Evolutionary conservation across 2,113 vertebrate genomes (phyloP).

Genomic region (Aptenodytes forsteri): DNA sequence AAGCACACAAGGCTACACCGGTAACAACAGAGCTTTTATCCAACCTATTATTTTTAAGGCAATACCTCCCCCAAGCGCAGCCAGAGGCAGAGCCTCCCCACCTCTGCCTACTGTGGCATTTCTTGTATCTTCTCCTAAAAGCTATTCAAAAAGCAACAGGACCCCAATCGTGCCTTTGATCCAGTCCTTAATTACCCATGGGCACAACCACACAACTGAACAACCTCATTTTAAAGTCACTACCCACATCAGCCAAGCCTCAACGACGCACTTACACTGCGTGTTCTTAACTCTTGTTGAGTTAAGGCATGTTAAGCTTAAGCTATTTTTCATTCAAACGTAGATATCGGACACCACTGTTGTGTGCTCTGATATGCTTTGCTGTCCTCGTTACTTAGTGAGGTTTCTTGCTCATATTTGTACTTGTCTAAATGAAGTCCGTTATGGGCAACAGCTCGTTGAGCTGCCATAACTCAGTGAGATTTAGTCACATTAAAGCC

Average conservation of each 20-base stretch:
- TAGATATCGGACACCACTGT: rapidly evolving
- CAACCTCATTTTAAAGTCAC: background rate
- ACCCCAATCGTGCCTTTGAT: background rate
- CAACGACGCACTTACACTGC: rapidly evolving
- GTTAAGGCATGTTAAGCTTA: background rate
- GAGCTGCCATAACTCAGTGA: background rate
- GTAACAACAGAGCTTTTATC: background rate
- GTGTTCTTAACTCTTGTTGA: background rate
- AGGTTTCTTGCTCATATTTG: background rate
- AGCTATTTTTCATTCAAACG: background rate
- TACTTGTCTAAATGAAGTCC: background rate
- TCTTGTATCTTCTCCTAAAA: background rate
- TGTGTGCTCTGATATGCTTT: background rate
- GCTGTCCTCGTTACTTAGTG: background rate
- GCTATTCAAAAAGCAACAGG: background rate
- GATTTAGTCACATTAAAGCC: background rate
- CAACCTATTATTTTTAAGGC: background rate
- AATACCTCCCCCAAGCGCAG: background rate
- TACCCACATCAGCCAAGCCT: background rate
- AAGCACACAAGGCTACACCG: background rate
- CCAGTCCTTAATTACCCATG: background rate
- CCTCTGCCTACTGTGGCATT: background rate
- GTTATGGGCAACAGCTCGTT: background rate
- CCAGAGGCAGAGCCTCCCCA: background rate
- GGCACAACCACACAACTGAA: background rate